A percentile compares a stretch with the other conserved stretches of the same genome.
phyloP scores from a whole-genome alignment of 2,797 vertebrate genomes.

The Betta splendens region DNA sequence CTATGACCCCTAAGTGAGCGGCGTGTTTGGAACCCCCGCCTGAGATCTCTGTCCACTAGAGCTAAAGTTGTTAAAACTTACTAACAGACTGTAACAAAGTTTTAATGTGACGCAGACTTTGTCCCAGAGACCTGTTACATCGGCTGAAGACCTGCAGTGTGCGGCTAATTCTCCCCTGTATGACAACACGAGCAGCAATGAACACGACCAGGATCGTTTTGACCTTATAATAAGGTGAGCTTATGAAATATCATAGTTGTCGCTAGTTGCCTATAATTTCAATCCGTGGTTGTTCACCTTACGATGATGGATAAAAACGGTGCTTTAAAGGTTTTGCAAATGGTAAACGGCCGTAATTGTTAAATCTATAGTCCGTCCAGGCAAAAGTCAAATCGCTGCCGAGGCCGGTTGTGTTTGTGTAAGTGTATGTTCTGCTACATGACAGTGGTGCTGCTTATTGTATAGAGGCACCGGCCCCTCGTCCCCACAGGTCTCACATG shows the following conservation, averaged over 20 bases:
- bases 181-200: not conserved
- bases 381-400: not conserved
- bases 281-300: not conserved
- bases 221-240: not conserved
- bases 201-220: not conserved
- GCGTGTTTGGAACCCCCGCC: too few species aligned
- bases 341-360: not conserved
- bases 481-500: constrained; percentile 43
- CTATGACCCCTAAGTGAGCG: too few species aligned
- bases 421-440: constrained; percentile 4
- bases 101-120: too few species aligned
- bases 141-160: not conserved
- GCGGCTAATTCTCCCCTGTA: not conserved
- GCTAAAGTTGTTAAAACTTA: too few species aligned
- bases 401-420: constrained; percentile 2
- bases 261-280: constrained; percentile 6
- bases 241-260: not conserved
- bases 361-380: not conserved
- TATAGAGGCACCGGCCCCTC: constrained; percentile 45
- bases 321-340: not conserved
- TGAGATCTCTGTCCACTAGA: too few species aligned
- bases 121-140: not conserved
- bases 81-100: too few species aligned
- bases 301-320: not conserved
- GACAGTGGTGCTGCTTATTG: constrained; percentile 16